Base-by-base conservation (phyloP, 2,888 invertebrate species). In the Amiota communis region DNA sequence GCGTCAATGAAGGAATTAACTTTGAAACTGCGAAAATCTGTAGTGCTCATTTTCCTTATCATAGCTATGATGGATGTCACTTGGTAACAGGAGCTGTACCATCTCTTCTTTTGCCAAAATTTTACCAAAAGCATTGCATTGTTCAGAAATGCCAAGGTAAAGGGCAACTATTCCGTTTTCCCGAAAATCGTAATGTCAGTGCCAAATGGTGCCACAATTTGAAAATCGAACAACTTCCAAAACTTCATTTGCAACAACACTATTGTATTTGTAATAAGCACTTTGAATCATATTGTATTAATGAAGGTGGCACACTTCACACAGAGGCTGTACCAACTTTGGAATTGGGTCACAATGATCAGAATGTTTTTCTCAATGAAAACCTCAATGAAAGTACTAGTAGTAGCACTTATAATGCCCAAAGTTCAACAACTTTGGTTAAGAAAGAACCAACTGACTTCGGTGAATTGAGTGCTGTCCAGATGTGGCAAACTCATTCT, bases 261-360 rank as follows among this genome's bases (percentile, higher is more conserved):
- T 78, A 78, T 57, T 79, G 79, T 65, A 81, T 87, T 36, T 87
- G 87, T 77, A 77, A 76, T 53, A 79, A 81, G 57, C 88, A 87
- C 61, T 87, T 87, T 48, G 81, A 84, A 61, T 56, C 76, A 11
- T 69, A 73, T 59, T 83, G 86, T 72, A 81, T 87, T 61, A 71
- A 71, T 15, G 68, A 73, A 46, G 75, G 78, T 9, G 82, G 80
- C 12, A 77, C 77, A 61, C 75, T 88, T 23, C 78, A 80, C 11
- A 61, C 75, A 0, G 87, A 87, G 13, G 87, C 88, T 8, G 78
- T 86, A 23, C 87, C 87, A n/a, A 87, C 88, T 9, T 76, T 84
- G 61, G 81, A 81, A 65, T 74, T 87, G 36, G 82, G 78, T 13
- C 87, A 87, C 72, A 74, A 72, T 3, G 88, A 87, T 69, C 74